Conservation (phyloP, 2,113 vertebrate genomes). For the Zapornia atra region DNA sequence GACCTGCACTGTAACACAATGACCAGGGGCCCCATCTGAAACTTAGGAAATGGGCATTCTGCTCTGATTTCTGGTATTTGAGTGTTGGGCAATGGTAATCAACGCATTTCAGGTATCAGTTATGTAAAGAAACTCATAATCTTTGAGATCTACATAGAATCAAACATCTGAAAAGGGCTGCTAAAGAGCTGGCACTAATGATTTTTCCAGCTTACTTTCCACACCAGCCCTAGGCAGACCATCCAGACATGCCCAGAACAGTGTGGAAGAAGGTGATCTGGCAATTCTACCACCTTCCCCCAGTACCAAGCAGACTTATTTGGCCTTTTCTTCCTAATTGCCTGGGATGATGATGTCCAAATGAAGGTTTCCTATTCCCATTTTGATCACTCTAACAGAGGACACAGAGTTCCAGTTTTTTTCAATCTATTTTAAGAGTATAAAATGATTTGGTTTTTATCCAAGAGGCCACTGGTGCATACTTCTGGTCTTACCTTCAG, state of each 20-base stretch:
- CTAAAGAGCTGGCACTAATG: not conserved
- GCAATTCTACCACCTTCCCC: not conserved
- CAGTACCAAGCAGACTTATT: not conserved
- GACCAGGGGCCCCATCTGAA: not conserved
- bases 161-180: not conserved
- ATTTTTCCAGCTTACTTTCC: not conserved
- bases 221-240: not conserved
- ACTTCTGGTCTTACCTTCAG: constrained; percentile 11
- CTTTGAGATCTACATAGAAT: not conserved
- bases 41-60: not conserved
- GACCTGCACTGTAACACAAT: not conserved
- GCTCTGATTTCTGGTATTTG: not conserved
- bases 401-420: not conserved
- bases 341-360: not conserved
- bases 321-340: not conserved
- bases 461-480: not conserved
- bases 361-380: not conserved
- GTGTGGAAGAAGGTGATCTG: not conserved
- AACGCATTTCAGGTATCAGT: not conserved
- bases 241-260: not conserved
- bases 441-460: not conserved
- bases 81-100: not conserved
- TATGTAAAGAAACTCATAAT: not conserved
- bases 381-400: not conserved
- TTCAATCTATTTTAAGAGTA: not conserved